Base-by-base conservation (phyloP, 2,888 invertebrate species). In the Pterostichus madidus region DNA sequence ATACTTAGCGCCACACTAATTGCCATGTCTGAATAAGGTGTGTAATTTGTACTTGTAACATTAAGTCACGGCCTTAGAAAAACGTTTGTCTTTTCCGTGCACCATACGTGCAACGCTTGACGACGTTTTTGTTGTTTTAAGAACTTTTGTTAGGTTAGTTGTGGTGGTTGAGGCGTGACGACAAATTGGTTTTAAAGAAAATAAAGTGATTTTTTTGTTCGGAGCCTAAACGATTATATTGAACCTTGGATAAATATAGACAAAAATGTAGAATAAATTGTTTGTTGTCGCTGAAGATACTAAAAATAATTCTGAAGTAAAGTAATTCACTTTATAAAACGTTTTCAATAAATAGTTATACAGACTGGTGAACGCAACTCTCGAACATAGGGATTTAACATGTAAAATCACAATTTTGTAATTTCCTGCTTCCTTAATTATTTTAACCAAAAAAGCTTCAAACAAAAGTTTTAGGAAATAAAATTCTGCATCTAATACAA, bases 1-100 rank as follows among this genome's bases (percentile, higher is more conserved):
- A 24, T 32, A 13, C 46, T 64, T 64, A 79, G 79, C 79, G 79
- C 64, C 79, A 64, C 64, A 11, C 79, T 79, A 79, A 79, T 79
- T 79, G 52, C 79, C 49, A 46, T 44, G 31, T 64, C 68, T 79
- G 44, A 79, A 79, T 52, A 53, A n/a, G 64, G 68, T 79, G 52
- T 79, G 31, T 79, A 79, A 79, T 61, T 78, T 79, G 52, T 79
- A 17, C 52, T 52, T 53, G 76, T 32, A 13, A 24, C 24, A 24
- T 24, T 49, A 75, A 52, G 75, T 75, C 49, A 49, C 11, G 24
- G 64, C 3, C 61, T 59, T 64, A 64, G 64, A 64, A 35, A 13
- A 44, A 17, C 68, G 68, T 71, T 64, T 71, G 68, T 68, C 64
- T 68, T 13, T 68, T 61, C 24, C 24, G 24, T 24, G 24, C 24